These are phyloP conservation scores for Pimephales promelas DNA, from an alignment of 2,113 vertebrate species.

Conservation along the genomic window DNA sequence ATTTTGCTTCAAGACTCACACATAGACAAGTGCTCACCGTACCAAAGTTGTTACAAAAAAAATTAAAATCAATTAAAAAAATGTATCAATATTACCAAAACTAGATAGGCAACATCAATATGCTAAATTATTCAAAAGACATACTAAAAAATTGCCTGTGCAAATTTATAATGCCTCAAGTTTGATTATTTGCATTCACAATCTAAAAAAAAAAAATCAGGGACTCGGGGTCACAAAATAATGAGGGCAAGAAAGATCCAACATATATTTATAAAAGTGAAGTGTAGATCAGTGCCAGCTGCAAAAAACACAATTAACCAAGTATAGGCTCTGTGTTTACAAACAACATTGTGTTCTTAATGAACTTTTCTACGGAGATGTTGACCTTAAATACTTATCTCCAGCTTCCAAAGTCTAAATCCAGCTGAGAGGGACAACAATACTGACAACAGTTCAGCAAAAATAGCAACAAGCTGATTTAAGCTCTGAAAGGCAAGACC, in stretches of 20 bases:
- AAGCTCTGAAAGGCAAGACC: neutral
- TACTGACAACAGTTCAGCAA: constrained; percentile 1
- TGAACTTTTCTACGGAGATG: neutral
- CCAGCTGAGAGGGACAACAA: neutral
- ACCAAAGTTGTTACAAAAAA: neutral
- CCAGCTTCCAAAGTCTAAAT: constrained; percentile 30
- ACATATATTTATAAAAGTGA: neutral
- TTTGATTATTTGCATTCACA: neutral
- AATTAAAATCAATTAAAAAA: neutral
- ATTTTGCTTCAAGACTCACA: neutral
- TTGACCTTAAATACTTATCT: constrained; percentile 4
- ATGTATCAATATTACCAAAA: neutral
- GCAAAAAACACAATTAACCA: neutral
- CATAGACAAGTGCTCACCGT: neutral
- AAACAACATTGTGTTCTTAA: neutral
- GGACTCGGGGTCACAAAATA: neutral
- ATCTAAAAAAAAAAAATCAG: neutral
- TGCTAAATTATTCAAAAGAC: neutral
- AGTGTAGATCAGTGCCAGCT: neutral
- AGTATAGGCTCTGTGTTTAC: constrained; percentile 3
- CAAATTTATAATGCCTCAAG: neutral
- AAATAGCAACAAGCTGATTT: constrained; percentile 5
- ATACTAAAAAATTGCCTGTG: neutral
- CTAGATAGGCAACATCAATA: neutral
- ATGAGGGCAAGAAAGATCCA: neutral